These are phyloP conservation scores for Coranthus polyacanthus DNA, from an alignment of 2,797 vertebrate genomes.

Conservation along the genomic window DNA sequence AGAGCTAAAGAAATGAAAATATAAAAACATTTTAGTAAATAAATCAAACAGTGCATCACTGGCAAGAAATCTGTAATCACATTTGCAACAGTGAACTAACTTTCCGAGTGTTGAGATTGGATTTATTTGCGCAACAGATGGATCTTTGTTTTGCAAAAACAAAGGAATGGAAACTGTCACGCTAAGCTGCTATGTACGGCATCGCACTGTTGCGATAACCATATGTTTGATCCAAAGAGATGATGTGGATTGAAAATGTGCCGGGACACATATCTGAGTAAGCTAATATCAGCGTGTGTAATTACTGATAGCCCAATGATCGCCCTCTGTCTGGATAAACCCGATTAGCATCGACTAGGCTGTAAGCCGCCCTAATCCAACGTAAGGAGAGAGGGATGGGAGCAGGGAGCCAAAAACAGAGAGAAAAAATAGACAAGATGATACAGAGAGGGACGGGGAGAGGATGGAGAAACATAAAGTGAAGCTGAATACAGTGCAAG, in stretches of 20 bases:
- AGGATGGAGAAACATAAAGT: conserved; percentile 17
- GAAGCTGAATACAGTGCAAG: conserved; percentile 5
- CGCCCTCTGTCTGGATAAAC: conserved; percentile 79
- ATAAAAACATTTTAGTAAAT: not conserved
- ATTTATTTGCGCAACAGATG: conserved; percentile 63
- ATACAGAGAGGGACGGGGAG: conserved; percentile 12
- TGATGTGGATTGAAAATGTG: conserved; percentile 73
- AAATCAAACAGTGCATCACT: too few relatives aligned
- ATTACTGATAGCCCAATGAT: conserved; percentile 80
- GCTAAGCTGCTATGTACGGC: conserved; percentile 45
- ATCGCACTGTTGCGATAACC: conserved; percentile 45
- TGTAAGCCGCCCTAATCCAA: conserved; percentile 71
- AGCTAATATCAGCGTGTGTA: conserved; percentile 75
- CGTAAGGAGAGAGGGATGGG: conserved; percentile 65
- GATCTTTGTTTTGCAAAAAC: conserved; percentile 67
- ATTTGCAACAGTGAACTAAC: conserved; percentile 13
- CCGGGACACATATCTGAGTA: conserved; percentile 64
- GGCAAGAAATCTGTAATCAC: conserved; percentile 1
- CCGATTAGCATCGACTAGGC: conserved; percentile 80
- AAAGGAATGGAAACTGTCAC: conserved; percentile 47
- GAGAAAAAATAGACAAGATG: conserved; percentile 16
- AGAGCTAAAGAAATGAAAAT: conserved; percentile 11
- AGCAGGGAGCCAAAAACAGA: conserved; percentile 2
- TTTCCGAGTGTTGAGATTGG: conserved; percentile 2
- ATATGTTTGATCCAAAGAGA: conserved; percentile 70